A percentile compares a stretch with the other conserved stretches of the same genome.
Evolutionary conservation across 1,140 invertebrate genomes (phyloP).

Genomic region (Achroia grisella): DNA sequence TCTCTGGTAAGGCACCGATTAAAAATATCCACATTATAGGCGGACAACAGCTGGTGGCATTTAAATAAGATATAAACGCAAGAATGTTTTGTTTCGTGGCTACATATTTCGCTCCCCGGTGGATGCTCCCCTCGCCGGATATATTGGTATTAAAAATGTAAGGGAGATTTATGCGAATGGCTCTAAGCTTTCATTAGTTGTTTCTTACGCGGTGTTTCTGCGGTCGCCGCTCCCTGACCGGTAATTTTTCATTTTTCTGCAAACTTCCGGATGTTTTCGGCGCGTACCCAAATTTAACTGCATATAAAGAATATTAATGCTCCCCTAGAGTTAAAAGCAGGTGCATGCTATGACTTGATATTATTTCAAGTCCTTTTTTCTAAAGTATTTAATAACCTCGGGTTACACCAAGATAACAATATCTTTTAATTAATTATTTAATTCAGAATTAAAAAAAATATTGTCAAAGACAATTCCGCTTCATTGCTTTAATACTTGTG

Average conservation of each 20-base stretch:
- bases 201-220: conserved; percentile 66
- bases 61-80: conserved; percentile 70
- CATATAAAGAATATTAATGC: conserved; percentile 72
- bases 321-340: conserved; percentile 40
- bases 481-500: too few relatives aligned
- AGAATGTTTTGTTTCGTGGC: conserved; percentile 58
- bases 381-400: conserved; percentile 3
- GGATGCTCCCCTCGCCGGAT: conserved; percentile 58
- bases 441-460: too few relatives aligned
- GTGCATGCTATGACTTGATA: conserved; percentile 61
- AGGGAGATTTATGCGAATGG: conserved; percentile 72
- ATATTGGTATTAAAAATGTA: conserved; percentile 74
- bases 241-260: conserved; percentile 70
- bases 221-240: conserved; percentile 68
- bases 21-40: conserved; percentile 70
- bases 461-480: too few relatives aligned
- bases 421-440: too few relatives aligned
- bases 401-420: too few relatives aligned
- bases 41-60: conserved; percentile 64
- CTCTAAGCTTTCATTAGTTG: conserved; percentile 73
- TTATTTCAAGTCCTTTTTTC: conserved; percentile 47
- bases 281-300: conserved; percentile 59
- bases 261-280: conserved; percentile 55
- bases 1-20: conserved; percentile 67
- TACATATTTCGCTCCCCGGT: conserved; percentile 44